A percentile compares a stretch with the other conserved stretches of the same genome.
These are phyloP conservation scores for Halictus rubicundus DNA, from an alignment of 1,140 invertebrate species.

Conservation along the genomic window DNA sequence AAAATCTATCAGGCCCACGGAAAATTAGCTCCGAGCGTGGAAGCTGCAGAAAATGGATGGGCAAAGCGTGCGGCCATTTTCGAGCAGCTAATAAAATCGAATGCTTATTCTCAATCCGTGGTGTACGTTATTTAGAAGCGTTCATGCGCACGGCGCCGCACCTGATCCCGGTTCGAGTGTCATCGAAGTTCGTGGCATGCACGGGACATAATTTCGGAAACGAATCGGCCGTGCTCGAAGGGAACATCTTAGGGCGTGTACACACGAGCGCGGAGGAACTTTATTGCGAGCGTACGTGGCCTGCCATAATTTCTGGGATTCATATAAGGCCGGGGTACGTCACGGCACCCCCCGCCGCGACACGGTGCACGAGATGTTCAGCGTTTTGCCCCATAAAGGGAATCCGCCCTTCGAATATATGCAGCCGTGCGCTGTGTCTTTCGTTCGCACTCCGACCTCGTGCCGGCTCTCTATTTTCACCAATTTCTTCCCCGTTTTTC, in stretches of 20 bases:
- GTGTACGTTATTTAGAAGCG: too few relatives aligned
- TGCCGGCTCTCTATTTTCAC: background rate
- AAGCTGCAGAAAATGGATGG: too few relatives aligned
- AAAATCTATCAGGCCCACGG: too few relatives aligned
- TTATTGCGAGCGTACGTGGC: constrained; percentile 21
- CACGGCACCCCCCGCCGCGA: constrained; percentile 26
- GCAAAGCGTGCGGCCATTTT: too few relatives aligned
- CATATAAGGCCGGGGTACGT: constrained; percentile 45
- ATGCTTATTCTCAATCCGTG: too few relatives aligned
- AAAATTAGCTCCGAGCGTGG: too few relatives aligned
- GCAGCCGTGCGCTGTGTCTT: background rate
- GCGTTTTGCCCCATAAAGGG: constrained; percentile 42
- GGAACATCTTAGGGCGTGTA: constrained; percentile 16
- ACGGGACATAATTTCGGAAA: constrained; percentile 39
- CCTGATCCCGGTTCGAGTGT: constrained; percentile 14
- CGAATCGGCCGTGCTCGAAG: constrained; percentile 15
- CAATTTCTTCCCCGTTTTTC: background rate
- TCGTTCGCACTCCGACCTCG: background rate
- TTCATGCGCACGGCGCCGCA: background rate
- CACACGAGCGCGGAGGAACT: constrained; percentile 8
- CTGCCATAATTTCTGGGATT: too few relatives aligned
- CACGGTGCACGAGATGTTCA: constrained; percentile 16
- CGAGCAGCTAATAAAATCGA: too few relatives aligned
- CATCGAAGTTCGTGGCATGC: constrained; percentile 36
- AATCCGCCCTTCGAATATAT: constrained; percentile 55